A percentile compares a stretch with the other conserved stretches of the same genome.
Conservation (phyloP, 2,113 vertebrate genomes). For the Triplophysa rosa region DNA sequence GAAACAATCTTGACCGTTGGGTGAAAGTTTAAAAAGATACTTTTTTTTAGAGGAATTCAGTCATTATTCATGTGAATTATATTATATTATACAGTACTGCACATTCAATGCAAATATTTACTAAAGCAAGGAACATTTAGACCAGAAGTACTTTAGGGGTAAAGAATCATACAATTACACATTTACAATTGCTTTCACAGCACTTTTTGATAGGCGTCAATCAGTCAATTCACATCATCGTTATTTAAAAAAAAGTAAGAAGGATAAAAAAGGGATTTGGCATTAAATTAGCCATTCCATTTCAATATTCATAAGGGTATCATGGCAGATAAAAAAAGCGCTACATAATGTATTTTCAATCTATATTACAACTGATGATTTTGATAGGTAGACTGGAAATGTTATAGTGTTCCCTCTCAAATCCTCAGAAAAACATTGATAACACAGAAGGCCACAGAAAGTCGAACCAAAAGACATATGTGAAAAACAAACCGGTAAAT, state of each 20-base stretch:
- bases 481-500: neutral
- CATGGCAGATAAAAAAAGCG: conserved; percentile 20
- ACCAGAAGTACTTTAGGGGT: neutral
- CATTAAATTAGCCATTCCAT: conserved; percentile 6
- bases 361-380: conserved; percentile 48
- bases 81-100: conserved; percentile 65
- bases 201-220: conserved; percentile 22
- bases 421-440: conserved; percentile 43
- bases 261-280: conserved; percentile 49
- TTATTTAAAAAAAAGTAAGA: no score
- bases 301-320: conserved; percentile 23
- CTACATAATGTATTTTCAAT: conserved; percentile 30
- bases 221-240: conserved; percentile 36
- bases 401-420: conserved; percentile 67
- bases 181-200: conserved; percentile 1
- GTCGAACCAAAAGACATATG: conserved; percentile 31
- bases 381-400: conserved; percentile 62
- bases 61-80: conserved; percentile 32
- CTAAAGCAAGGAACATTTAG: conserved; percentile 13
- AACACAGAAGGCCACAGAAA: conserved; percentile 63
- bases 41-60: neutral
- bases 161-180: neutral
- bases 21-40: neutral
- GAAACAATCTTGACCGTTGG: no score
- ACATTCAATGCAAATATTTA: conserved; percentile 55